Percentiles rank a stretch among this genome's conserved stretches.
Evolutionary conservation across 2,113 vertebrate species (phyloP).

Genomic region (Herpetotheres cachinnans): DNA sequence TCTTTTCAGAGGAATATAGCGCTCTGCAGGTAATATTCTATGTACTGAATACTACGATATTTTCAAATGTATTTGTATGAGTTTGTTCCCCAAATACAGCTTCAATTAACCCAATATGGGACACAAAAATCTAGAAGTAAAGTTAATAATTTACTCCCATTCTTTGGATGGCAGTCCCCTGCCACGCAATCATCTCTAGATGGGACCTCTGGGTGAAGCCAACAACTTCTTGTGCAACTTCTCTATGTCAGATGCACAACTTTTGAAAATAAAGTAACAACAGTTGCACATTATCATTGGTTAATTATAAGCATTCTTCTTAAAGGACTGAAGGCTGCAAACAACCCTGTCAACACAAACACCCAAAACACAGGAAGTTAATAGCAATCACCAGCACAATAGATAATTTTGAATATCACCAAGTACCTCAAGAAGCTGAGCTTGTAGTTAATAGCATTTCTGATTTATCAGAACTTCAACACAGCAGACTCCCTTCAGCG

Average conservation of each 20-base stretch:
- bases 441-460: background rate
- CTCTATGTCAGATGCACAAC: background rate
- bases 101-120: background rate
- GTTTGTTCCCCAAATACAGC: background rate
- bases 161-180: background rate
- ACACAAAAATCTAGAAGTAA: background rate
- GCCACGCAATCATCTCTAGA: background rate
- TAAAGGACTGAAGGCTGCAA: conserved; percentile 19
- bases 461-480: conserved; percentile 7
- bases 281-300: background rate
- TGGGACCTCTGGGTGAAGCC: background rate
- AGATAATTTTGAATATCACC: conserved; percentile 33
- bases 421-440: conserved; percentile 1
- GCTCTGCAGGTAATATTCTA: background rate
- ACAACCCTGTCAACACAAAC: conserved; percentile 13
- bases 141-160: background rate
- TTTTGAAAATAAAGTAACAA: background rate
- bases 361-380: conserved; percentile 5
- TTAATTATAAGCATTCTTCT: conserved; percentile 30
- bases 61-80: background rate
- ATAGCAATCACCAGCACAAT: background rate
- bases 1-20: background rate
- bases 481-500: background rate
- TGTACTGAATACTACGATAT: background rate
- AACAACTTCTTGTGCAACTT: background rate